These are phyloP conservation scores for Caligus rogercresseyi DNA, from an alignment of 1,140 invertebrate genomes.

Conservation along the genomic window DNA sequence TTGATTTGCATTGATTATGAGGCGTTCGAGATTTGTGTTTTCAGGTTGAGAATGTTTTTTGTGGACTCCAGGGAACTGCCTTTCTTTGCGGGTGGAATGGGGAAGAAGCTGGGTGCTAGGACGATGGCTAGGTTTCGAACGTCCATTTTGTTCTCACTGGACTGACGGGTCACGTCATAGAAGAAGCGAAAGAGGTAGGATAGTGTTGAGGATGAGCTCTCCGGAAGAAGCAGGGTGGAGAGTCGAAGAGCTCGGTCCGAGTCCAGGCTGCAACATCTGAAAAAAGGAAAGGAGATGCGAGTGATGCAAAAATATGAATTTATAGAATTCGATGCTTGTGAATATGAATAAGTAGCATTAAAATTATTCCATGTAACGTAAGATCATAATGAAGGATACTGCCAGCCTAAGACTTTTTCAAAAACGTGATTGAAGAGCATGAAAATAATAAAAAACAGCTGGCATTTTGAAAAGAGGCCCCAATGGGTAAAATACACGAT, in stretches of 20 bases:
- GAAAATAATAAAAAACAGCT: no score
- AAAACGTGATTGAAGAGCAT: no score
- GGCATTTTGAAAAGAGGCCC: no score
- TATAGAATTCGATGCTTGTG: no score
- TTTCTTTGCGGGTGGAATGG: background rate
- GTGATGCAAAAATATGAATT: no score
- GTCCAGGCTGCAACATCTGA: background rate
- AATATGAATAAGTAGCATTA: no score
- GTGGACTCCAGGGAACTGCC: background rate
- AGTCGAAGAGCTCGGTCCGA: background rate
- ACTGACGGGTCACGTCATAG: background rate
- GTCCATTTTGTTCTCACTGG: conserved; percentile 16
- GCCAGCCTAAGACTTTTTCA: no score
- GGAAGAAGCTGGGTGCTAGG: conserved; percentile 16
- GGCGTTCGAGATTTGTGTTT: background rate
- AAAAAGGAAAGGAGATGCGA: background rate
- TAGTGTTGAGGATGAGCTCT: background rate
- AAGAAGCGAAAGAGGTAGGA: conserved; percentile 10
- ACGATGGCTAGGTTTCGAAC: conserved; percentile 14
- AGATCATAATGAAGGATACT: no score
- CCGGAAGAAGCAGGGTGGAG: background rate
- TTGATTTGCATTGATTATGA: background rate
- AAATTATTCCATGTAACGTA: no score
- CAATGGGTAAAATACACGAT: no score
- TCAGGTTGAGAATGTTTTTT: background rate